These are phyloP conservation scores for Protobothrops mucrosquamatus DNA, from an alignment of 2,113 vertebrate species.

Conservation along the genomic window DNA sequence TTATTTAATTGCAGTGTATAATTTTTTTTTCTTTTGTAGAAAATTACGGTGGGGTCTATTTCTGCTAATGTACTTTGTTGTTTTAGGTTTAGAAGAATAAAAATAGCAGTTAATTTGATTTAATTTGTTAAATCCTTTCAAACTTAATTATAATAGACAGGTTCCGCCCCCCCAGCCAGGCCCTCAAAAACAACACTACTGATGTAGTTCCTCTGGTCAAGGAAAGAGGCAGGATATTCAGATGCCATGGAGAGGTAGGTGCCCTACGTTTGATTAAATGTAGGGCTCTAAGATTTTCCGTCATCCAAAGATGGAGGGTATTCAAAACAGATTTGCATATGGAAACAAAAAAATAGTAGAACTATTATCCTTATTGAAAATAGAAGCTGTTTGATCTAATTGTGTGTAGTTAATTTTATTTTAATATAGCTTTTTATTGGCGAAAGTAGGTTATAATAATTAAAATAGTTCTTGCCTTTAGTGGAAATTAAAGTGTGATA, in stretches of 20 bases:
- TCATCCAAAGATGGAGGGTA: not conserved
- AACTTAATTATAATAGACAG: conserved; percentile 32
- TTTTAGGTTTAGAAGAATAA: not conserved
- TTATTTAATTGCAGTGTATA: not conserved
- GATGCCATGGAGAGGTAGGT: conserved; percentile 7
- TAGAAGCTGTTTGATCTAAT: not conserved
- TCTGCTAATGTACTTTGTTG: not conserved
- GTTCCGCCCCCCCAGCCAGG: conserved; percentile 8
- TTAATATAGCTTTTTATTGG: not conserved
- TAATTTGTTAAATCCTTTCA: conserved; percentile 33
- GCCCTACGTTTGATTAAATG: not conserved
- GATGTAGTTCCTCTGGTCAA: not conserved
- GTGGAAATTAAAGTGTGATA: not conserved
- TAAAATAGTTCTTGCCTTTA: not conserved
- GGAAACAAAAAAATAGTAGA: not conserved
- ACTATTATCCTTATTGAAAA: not conserved
- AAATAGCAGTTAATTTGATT: conserved; percentile 18
- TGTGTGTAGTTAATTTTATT: not conserved
- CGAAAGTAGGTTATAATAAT: not conserved
- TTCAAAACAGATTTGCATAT: not conserved
- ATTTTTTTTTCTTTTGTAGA: not conserved
- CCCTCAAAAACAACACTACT: conserved; percentile 24
- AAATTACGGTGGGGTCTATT: not conserved
- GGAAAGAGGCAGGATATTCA: conserved; percentile 10
- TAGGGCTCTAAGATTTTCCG: conserved; percentile 2